phyloP scores from a whole-genome alignment of 2,113 vertebrate genomes.

The Prunella fulvescens region DNA sequence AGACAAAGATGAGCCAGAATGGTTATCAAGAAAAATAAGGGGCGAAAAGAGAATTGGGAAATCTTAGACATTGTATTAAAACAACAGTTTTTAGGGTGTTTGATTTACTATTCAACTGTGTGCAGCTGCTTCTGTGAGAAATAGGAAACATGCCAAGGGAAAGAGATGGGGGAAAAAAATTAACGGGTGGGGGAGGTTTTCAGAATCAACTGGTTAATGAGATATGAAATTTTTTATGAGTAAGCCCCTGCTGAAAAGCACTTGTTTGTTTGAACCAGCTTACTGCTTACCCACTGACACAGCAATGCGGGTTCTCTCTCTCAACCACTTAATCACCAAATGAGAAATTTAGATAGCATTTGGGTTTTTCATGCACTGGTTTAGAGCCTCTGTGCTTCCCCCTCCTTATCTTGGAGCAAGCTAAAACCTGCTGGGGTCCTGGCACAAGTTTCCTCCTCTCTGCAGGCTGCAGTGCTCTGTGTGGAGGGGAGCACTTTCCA shows the following conservation, averaged over 20 bases:
- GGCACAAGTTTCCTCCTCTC: neutral
- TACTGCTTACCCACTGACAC: neutral
- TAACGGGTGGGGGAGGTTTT: conserved; percentile 44
- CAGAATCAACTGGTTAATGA: conserved; percentile 69
- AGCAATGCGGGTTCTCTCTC: neutral
- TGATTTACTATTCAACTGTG: conserved; percentile 85
- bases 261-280: conserved; percentile 22
- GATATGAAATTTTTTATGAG: conserved; percentile 42
- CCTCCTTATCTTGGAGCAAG: neutral
- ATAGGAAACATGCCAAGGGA: conserved; percentile 75
- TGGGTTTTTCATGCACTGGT: neutral
- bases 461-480: neutral
- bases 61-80: conserved; percentile 83
- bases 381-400: neutral
- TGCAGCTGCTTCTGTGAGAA: conserved; percentile 78
- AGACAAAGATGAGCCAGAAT: conserved; percentile 53
- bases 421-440: neutral
- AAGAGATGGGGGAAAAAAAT: conserved; percentile 55
- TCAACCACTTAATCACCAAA: neutral
- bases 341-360: neutral
- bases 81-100: conserved; percentile 83
- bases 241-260: conserved; percentile 33
- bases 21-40: conserved; percentile 65
- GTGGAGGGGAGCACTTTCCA: neutral
- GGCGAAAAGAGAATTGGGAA: conserved; percentile 69